Evolutionary conservation across 2,113 vertebrate species (phyloP).

Genomic region (Pycnonotus jocosus): DNA sequence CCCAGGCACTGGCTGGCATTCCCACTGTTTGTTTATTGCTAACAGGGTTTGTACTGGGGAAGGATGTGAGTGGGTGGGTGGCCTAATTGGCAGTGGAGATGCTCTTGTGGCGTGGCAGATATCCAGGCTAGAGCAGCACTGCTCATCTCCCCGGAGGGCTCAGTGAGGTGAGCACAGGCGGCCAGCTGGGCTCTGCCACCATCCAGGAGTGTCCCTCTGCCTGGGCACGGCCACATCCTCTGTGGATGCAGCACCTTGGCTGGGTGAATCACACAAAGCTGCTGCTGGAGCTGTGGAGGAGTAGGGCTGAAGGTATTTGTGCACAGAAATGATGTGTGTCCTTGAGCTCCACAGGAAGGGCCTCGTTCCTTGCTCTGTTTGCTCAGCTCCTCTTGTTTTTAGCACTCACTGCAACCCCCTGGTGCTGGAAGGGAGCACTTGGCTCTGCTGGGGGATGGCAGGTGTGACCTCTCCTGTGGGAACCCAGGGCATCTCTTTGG

Average conservation of each 20-base stretch:
- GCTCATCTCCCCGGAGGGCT: background rate
- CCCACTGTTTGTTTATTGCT: constrained; percentile 52
- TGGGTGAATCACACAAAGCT: background rate
- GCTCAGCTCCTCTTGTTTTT: background rate
- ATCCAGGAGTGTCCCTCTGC: rapidly evolving
- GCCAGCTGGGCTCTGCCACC: background rate
- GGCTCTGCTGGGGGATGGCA: background rate
- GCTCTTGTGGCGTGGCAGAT: constrained; percentile 23
- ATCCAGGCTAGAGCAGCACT: constrained; percentile 23
- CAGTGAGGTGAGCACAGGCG: background rate
- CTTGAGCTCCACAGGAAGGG: background rate
- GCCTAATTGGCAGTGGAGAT: constrained; percentile 58
- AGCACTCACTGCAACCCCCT: background rate
- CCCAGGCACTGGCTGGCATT: constrained; percentile 24
- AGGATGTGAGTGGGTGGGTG: constrained; percentile 53
- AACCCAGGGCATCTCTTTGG: too few species aligned
- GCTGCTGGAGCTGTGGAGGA: rapidly evolving
- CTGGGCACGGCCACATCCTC: rapidly evolving
- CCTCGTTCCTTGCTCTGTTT: background rate
- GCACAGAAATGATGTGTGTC: background rate
- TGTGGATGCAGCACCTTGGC: rapidly evolving
- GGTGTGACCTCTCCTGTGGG: too few species aligned
- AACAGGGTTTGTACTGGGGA: constrained; percentile 38
- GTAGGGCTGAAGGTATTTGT: background rate
- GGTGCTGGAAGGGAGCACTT: background rate